Base-by-base conservation (phyloP, 2,797 vertebrate species). In the Tapera naevia region DNA sequence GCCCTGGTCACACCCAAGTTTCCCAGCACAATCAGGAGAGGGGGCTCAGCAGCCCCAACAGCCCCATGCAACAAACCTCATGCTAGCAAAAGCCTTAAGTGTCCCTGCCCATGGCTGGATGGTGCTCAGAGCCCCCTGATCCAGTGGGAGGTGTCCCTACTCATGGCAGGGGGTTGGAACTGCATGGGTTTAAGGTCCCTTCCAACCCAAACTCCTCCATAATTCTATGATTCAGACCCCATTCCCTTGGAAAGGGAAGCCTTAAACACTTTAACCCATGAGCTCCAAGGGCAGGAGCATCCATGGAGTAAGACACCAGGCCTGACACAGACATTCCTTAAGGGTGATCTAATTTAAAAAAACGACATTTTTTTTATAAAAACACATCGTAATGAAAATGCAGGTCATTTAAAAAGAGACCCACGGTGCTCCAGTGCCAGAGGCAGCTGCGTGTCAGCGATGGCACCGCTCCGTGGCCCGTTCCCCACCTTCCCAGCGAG, bases 311-410 rank as follows among this genome's bases (percentile, higher is more conserved):
- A 94, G 67, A 90, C 76, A 93, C 39, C 37, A 91, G 51, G 66
- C 91, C 80, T 43, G 80, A 94, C 58, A 45, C 91, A 60, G 45
- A 64, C 90, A 94, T 95, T 96, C 70, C 85, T 95, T 88, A 70
- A 56, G 70, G 88, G 81, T 93, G 91, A 96, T 93, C 96, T 93
- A 84, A 96, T 95, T 96, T 90, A 54, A 72, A 94, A 94, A 54
- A 72, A 93, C 94, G 93, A 83, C 67, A 69, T 75, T 61, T 82
- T 61, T 82, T 91, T 43, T 71, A 93, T n/a, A 90, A 94, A 95
- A 95, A 88, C 53, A 89, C 91, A 89, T 86, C 35, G 46, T 84
- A 61, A 87, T 51, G 72, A 75, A 93, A 93, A 95, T 39, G 70
- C 50, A 35, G 53, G 57, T 54, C 46, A 71, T 75, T 82, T 75